A percentile compares a stretch with the other conserved stretches of the same genome.
Evolutionary conservation across 2,113 vertebrate species (phyloP).

Genomic region (Cyprinodon variegatus): DNA sequence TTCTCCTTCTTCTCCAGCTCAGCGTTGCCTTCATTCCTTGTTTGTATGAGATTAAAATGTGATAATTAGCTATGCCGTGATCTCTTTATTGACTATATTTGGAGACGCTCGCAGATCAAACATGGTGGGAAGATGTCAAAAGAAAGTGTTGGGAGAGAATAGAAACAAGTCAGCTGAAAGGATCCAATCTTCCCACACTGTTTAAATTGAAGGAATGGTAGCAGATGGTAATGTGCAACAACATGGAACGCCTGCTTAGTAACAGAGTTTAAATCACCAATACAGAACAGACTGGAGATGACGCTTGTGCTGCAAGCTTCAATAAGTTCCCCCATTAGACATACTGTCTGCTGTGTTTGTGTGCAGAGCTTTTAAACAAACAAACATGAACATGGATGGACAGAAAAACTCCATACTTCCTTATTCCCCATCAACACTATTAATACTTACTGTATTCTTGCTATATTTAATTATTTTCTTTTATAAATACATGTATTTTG

Average conservation of each 20-base stretch:
- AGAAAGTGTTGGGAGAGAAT: neutral
- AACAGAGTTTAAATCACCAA: constrained; percentile 62
- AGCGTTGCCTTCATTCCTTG: constrained; percentile 17
- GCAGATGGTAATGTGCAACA: constrained; percentile 72
- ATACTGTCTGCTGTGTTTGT: constrained; percentile 34
- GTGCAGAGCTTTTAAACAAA: constrained; percentile 8
- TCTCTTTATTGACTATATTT: constrained; percentile 55
- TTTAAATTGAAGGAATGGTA: constrained; percentile 60
- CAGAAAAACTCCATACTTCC: neutral
- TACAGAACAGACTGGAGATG: constrained; percentile 53
- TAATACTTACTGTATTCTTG: constrained; percentile 15
- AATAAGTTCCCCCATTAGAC: constrained; percentile 56
- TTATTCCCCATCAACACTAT: constrained; percentile 14
- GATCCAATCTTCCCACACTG: constrained; percentile 64
- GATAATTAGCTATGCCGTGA: constrained; percentile 51
- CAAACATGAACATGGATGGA: neutral
- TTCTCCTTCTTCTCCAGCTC: neutral
- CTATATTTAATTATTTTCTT: neutral
- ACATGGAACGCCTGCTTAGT: constrained; percentile 64
- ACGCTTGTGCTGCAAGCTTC: constrained; percentile 49
- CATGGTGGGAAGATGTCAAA: constrained; percentile 29
- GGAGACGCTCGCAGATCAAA: constrained; percentile 45
- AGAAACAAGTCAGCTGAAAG: constrained; percentile 10
- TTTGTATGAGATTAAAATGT: constrained; percentile 38
- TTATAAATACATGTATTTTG: neutral